phyloP scores from a whole-genome alignment of 1,140 invertebrate genomes.

The Euwallacea fornicatus region DNA sequence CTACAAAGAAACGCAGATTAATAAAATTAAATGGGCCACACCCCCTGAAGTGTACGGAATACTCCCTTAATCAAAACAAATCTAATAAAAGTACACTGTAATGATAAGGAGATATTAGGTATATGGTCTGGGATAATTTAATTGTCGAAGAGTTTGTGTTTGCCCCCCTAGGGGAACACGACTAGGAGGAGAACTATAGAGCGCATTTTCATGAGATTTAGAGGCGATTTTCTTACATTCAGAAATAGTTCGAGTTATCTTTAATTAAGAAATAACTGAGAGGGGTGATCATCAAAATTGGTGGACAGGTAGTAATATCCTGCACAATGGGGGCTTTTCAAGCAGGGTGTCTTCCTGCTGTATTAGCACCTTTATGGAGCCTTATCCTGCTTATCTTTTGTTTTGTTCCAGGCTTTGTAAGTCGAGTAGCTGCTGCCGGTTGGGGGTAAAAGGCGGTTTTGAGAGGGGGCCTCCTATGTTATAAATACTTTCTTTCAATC shows the following conservation, averaged over 20 bases:
- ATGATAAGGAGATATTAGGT: conserved; percentile 26
- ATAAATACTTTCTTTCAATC: not conserved
- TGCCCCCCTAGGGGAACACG: too few species aligned
- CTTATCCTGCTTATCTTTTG: conserved; percentile 29
- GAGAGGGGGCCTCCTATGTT: not conserved
- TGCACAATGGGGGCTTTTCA: conserved; percentile 12
- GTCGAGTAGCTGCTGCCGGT: conserved; percentile 19
- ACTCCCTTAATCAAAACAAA: conserved; percentile 35
- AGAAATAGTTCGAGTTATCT: not conserved
- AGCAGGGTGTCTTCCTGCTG: conserved; percentile 10
- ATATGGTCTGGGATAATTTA: conserved; percentile 24
- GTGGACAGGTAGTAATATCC: conserved; percentile 1
- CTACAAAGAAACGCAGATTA: conserved; percentile 36
- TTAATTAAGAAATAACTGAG: conserved; percentile 27
- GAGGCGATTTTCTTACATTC: too few species aligned
- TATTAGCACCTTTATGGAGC: conserved; percentile 25
- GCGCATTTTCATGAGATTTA: too few species aligned
- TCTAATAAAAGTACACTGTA: conserved; percentile 34
- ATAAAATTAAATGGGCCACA: conserved; percentile 34
- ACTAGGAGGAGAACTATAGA: too few species aligned
- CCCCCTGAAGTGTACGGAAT: conserved; percentile 26
- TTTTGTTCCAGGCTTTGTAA: conserved; percentile 20
- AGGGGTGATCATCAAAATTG: not conserved
- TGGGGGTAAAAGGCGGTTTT: conserved; percentile 14
- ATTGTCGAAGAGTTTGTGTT: conserved; percentile 4